Evolutionary conservation across 2,797 vertebrate genomes (phyloP), one percentile per base, ranked within the genome.

Genomic region (Echiichthys vipera): DNA sequence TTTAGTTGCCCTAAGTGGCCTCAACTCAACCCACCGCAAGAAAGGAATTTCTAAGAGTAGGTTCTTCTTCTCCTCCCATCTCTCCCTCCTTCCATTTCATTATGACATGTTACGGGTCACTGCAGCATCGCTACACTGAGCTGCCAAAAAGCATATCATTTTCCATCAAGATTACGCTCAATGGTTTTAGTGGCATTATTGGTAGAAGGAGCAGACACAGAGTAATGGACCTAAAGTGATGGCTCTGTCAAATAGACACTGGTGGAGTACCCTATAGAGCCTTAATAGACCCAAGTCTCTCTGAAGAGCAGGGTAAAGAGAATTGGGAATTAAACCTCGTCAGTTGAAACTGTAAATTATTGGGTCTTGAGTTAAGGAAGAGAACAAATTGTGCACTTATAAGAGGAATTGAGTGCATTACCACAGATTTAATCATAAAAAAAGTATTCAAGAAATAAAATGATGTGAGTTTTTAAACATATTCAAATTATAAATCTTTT

Each of bases 71-170:
- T 72, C 63, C 55, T 51, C 54, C 65, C 71, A 51, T 72, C 76
- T 67, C 75, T 22, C 70, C 63, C 62, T 71, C 47, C 82, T 56
- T 85, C 70, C 73, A 81, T 91, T 91, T 85, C 74, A 89, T 91
- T 84, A 88, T 67, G 83, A 89, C 81, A 88, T 71, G 89, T 84
- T 79, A 81, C 34, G 82, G 92, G 86, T 93, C 91, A 92, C 70
- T 83, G 89, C 85, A 56, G 84, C 73, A 74, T 73, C 72, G 77
- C 78, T 86, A 78, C 86, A 74, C 74, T 61, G 80, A 82, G 87
- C 86, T 90, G 87, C 88, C 90, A 93, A 92, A 86, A 91, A 91
- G 89, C 85, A 89, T 87, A 90, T 92, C 75, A 89, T 90, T 93
- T 92, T 87, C 89, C 90, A 93, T 92, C 89, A 92, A 87, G 84